These are phyloP conservation scores for Beroe forskalii DNA, from an alignment of 37 sponge, comb jelly and placozoan genomes.

Conservation along the genomic window DNA sequence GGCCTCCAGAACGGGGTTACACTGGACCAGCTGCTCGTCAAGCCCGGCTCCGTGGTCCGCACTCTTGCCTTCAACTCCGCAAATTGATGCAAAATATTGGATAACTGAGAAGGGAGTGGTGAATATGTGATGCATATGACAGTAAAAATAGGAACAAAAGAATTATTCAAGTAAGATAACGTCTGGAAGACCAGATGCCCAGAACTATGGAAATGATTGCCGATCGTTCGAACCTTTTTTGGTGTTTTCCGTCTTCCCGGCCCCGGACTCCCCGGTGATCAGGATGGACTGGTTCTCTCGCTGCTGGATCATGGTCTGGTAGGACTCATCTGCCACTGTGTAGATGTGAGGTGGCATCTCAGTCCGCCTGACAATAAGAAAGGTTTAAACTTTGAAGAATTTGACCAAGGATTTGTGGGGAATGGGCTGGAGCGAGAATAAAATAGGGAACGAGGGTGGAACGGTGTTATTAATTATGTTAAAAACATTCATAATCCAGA, in stretches of 20 bases:
- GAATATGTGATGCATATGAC: too few relatives aligned
- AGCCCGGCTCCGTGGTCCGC: background rate
- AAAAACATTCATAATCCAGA: too few relatives aligned
- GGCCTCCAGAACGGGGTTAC: slow-evolving; percentile 66
- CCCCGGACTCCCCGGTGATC: slow-evolving; percentile 62
- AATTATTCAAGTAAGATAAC: too few relatives aligned
- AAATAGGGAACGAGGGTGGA: too few relatives aligned
- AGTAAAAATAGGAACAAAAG: too few relatives aligned
- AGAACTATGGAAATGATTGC: too few relatives aligned
- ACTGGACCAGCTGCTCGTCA: slow-evolving; percentile 64
- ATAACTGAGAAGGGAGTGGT: slow-evolving; percentile 26
- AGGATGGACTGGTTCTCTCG: slow-evolving; percentile 63
- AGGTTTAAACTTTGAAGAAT: too few relatives aligned
- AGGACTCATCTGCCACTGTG: slow-evolving; percentile 61
- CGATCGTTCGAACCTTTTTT: slow-evolving; percentile 55
- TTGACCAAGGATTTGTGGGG: too few relatives aligned
- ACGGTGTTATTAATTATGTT: too few relatives aligned
- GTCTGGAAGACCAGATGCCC: too few relatives aligned
- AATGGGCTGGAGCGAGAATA: too few relatives aligned
- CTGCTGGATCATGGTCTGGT: slow-evolving; percentile 65
- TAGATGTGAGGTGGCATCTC: slow-evolving; percentile 68
- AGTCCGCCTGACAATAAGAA: slow-evolving; percentile 21
- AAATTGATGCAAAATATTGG: slow-evolving; percentile 64
- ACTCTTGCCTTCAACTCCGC: slow-evolving; percentile 46
- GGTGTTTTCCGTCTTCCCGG: slow-evolving; percentile 67